phyloP scores from a whole-genome alignment of 2,797 vertebrate species.

The Galaxias olidus region DNA sequence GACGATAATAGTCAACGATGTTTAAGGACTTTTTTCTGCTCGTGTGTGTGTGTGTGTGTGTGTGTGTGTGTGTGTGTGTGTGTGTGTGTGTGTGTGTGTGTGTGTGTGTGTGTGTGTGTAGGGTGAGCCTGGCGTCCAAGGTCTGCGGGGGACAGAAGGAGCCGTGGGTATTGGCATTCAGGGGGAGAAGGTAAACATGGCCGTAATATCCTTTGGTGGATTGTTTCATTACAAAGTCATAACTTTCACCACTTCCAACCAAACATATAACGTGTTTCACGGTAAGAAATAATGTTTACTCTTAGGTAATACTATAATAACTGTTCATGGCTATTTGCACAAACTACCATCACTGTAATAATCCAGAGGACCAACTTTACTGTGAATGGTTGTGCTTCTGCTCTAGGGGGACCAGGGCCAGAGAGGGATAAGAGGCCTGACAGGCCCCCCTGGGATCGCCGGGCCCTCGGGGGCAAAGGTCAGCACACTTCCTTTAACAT shows the following conservation, averaged over 20 bases:
- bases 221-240: background rate
- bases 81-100: constrained; percentile 10
- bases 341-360: too few species aligned
- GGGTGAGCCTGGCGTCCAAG: constrained; percentile 82
- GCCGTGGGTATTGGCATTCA: constrained; percentile 80
- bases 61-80: constrained; percentile 13
- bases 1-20: too few species aligned
- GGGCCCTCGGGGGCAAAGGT: constrained; percentile 88
- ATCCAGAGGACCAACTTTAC: too few species aligned
- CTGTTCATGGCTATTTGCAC: too few species aligned
- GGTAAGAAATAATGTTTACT: too few species aligned
- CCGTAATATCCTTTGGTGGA: too few species aligned
- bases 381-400: background rate
- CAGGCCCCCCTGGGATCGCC: constrained; percentile 79
- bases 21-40: too few species aligned
- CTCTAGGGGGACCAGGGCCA: constrained; percentile 87
- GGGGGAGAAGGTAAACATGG: constrained; percentile 82
- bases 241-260: too few species aligned
- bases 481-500: constrained; percentile 9
- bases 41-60: constrained; percentile 1
- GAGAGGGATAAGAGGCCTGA: constrained; percentile 83
- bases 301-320: too few species aligned
- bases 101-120: constrained; percentile 44
- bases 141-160: constrained; percentile 83
- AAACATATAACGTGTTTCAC: too few species aligned